phyloP scores from a whole-genome alignment of 1,140 invertebrate species.

The Papilio aristodemus region DNA sequence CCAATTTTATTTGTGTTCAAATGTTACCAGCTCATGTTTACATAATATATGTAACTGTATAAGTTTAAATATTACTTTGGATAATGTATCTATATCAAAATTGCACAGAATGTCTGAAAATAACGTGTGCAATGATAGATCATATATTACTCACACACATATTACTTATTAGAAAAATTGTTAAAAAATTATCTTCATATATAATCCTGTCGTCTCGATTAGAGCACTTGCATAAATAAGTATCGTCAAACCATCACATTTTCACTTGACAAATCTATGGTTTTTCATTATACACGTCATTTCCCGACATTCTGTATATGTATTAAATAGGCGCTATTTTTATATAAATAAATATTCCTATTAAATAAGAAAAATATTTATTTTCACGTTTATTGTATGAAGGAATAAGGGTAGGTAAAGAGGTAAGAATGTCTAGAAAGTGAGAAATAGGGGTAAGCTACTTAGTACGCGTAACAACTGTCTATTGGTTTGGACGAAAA shows the following conservation, averaged over 20 bases:
- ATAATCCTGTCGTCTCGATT: no score
- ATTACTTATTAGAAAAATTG: no score
- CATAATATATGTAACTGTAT: not conserved
- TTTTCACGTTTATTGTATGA: constrained; percentile 34
- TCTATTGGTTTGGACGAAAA: constrained; percentile 8
- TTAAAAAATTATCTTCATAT: no score
- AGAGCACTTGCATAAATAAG: no score
- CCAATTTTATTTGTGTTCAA: not conserved
- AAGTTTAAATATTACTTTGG: not conserved
- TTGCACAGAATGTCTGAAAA: no score
- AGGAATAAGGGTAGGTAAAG: constrained; percentile 37
- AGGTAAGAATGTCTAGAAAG: constrained; percentile 62
- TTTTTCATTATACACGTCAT: no score
- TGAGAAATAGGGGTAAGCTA: constrained; percentile 63
- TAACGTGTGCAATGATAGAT: no score
- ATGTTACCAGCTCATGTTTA: not conserved
- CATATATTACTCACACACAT: no score
- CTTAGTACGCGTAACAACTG: constrained; percentile 24
- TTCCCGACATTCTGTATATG: no score
- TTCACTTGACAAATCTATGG: no score
- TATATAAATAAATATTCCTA: constrained; percentile 24
- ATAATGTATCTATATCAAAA: not conserved
- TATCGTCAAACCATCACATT: no score
- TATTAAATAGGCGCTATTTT: constrained; percentile 4
- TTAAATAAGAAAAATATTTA: constrained; percentile 14